Evolutionary conservation across 2,888 invertebrate genomes (phyloP).

Genomic region (Pyrochroa serraticornis): DNA sequence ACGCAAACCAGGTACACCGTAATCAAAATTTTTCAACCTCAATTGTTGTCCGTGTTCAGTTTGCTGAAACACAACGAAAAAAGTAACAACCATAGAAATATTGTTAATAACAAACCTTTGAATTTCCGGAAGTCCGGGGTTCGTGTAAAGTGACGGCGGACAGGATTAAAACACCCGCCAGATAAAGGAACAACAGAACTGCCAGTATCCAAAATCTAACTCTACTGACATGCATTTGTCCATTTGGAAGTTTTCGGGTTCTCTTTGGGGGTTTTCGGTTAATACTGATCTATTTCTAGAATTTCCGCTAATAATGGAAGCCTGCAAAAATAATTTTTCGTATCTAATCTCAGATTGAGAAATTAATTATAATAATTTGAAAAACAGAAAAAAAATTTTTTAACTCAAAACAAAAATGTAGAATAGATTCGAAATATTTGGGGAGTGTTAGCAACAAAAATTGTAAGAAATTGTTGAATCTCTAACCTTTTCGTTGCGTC

Average conservation of each 20-base stretch:
- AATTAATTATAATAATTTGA: no score
- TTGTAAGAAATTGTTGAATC: not conserved
- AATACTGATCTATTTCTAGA: conserved; percentile 1
- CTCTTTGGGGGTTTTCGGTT: conserved; percentile 6
- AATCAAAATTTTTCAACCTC: conserved; percentile 44
- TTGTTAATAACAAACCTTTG: conserved; percentile 24
- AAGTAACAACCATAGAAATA: conserved; percentile 2
- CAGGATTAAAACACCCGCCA: conserved; percentile 57
- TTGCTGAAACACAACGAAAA: conserved; percentile 14
- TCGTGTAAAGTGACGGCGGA: conserved; percentile 58
- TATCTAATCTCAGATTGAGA: not conserved
- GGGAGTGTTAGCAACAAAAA: no score
- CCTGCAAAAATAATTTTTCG: not conserved
- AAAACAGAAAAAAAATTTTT: no score
- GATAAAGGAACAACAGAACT: conserved; percentile 54
- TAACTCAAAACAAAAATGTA: no score
- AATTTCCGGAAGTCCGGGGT: conserved; percentile 40
- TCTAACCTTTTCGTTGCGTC: not conserved
- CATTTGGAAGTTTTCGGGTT: conserved; percentile 36
- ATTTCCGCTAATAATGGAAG: not conserved
- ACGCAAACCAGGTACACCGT: conserved; percentile 47
- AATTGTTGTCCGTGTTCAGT: conserved; percentile 28
- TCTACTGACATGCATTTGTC: conserved; percentile 55
- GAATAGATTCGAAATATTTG: no score
- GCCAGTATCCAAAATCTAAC: conserved; percentile 58